Evolutionary conservation across 2,113 vertebrate species (phyloP).

Genomic region (Tenebrosternarchus preto): DNA sequence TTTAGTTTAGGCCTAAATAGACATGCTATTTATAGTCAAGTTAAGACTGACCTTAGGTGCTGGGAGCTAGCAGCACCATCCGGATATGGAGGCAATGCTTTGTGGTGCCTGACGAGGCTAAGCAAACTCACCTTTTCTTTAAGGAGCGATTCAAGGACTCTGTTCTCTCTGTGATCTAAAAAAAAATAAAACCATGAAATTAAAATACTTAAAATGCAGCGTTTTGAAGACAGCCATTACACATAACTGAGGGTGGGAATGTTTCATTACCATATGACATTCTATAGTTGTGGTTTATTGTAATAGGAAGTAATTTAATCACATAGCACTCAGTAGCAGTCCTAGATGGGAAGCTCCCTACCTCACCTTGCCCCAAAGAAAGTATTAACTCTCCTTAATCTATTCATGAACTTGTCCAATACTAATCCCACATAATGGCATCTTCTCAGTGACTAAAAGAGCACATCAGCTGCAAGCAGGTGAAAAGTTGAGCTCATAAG

Average conservation of each 20-base stretch:
- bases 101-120: neutral
- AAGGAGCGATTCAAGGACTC: constrained; percentile 84
- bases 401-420: neutral
- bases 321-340: neutral
- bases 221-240: neutral
- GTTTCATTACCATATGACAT: neutral
- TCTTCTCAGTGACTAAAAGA: neutral
- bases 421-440: neutral
- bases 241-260: neutral
- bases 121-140: constrained; percentile 81
- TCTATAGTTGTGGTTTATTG: neutral
- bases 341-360: neutral
- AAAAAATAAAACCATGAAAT: constrained; percentile 2
- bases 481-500: constrained; percentile 20
- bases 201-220: neutral
- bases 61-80: neutral
- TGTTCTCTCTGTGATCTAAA: constrained; percentile 83
- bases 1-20: constrained; percentile 25
- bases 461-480: neutral
- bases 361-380: neutral
- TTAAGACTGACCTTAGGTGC: neutral
- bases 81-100: neutral
- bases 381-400: neutral
- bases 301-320: constrained; percentile 1
- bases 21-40: constrained; percentile 38